Conservation (phyloP, 1,140 invertebrate species). For the Tribolium madens region DNA sequence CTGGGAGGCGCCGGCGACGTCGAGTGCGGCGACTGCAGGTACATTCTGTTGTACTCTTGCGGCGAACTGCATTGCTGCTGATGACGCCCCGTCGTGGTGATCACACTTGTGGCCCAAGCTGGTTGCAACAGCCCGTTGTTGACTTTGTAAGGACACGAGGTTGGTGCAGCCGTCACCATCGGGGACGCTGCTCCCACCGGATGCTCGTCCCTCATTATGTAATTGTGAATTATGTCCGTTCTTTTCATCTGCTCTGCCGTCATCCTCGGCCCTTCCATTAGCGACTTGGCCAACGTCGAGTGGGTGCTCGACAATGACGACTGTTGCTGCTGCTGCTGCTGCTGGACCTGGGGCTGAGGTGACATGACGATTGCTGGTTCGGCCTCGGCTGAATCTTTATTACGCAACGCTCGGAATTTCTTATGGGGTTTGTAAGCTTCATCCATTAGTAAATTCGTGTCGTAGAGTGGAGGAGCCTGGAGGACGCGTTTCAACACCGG, state of each 20-base stretch:
- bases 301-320: slow-evolving; percentile 81
- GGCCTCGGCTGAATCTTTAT: slow-evolving; percentile 82
- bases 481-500: slow-evolving; percentile 91
- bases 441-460: slow-evolving; percentile 91
- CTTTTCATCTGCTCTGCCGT: slow-evolving; percentile 90
- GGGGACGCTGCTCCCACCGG: slow-evolving; percentile 59
- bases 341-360: slow-evolving; percentile 56
- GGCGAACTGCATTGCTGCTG: slow-evolving; percentile 50
- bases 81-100: slow-evolving; percentile 65
- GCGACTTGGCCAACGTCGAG: slow-evolving; percentile 85
- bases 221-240: slow-evolving; percentile 90
- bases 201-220: slow-evolving; percentile 81
- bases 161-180: slow-evolving; percentile 57
- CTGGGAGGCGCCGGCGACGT: slow-evolving; percentile 68
- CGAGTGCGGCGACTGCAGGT: slow-evolving; percentile 67
- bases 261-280: slow-evolving; percentile 90
- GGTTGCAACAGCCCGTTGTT: slow-evolving; percentile 58
- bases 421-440: slow-evolving; percentile 96
- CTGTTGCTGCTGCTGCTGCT: slow-evolving; percentile 59
- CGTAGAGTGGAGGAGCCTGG: slow-evolving; percentile 90
- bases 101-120: slow-evolving; percentile 65
- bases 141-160: slow-evolving; percentile 63
- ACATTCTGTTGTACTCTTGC: slow-evolving; percentile 63
- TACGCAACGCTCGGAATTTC: slow-evolving; percentile 87
- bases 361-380: slow-evolving; percentile 70